Percentiles rank a stretch among this genome's conserved stretches.
These are phyloP conservation scores for Cataglyphis altisquamis DNA, from an alignment of 2,888 invertebrate genomes.

Conservation along the genomic window DNA sequence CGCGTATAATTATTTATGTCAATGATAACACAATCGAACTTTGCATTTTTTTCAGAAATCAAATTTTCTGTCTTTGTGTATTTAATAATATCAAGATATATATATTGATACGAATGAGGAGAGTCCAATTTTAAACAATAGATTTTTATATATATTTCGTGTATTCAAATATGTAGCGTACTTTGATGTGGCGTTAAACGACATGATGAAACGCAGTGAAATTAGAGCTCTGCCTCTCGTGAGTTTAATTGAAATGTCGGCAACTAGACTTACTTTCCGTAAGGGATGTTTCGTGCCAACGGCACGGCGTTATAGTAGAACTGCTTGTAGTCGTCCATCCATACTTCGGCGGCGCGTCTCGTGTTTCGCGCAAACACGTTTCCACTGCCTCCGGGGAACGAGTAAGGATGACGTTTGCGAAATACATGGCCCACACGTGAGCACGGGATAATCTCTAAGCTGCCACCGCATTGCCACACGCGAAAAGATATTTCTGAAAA, in stretches of 20 bases:
- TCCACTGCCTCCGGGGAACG: constrained; percentile 99
- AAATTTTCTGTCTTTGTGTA: background rate
- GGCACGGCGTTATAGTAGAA: constrained; percentile 98
- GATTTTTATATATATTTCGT: background rate
- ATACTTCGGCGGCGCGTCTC: constrained; percentile 98
- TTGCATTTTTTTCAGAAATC: background rate
- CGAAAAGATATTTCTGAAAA: constrained; percentile 91
- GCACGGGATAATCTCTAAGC: constrained; percentile 98
- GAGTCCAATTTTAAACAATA: background rate
- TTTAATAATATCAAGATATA: constrained; percentile 3
- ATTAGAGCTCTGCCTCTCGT: background rate
- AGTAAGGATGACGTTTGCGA: constrained; percentile 98
- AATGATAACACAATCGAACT: background rate
- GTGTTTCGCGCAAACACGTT: constrained; percentile 99
- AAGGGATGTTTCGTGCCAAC: constrained; percentile 94
- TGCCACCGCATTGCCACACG: constrained; percentile 99
- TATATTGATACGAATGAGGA: background rate
- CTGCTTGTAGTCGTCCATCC: constrained; percentile 99
- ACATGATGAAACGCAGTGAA: background rate
- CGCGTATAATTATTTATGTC: constrained; percentile 25
- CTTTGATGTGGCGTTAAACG: background rate
- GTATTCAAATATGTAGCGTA: background rate
- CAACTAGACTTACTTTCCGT: constrained; percentile 92
- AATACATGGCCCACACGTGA: constrained; percentile 98
- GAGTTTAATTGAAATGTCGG: constrained; percentile 71